Conservation (phyloP, 1,140 invertebrate species). For the Drosophila nasuta region DNA sequence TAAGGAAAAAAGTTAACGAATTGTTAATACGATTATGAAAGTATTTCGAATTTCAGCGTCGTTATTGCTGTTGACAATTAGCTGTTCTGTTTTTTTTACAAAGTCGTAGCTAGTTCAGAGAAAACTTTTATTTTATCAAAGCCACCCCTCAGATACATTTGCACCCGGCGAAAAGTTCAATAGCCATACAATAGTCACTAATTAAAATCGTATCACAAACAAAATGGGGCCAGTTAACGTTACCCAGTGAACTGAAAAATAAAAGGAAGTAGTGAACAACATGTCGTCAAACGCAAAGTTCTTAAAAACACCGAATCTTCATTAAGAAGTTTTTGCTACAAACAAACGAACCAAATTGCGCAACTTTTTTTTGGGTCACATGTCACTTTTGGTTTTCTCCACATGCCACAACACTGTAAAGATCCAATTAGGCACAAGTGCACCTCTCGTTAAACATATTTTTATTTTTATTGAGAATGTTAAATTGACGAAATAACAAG, state of each 20-base stretch:
- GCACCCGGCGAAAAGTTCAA: constrained; percentile 61
- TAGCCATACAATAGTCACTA: constrained; percentile 63
- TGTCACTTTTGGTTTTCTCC: constrained; percentile 36
- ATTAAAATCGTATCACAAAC: constrained; percentile 76
- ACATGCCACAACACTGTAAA: constrained; percentile 56
- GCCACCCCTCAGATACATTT: constrained; percentile 19
- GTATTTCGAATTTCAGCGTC: too few species aligned
- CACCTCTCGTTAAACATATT: constrained; percentile 49
- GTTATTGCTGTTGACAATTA: too few species aligned
- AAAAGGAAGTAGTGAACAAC: constrained; percentile 75
- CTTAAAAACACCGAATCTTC: constrained; percentile 76
- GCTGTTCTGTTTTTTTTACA: too few species aligned
- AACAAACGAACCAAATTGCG: constrained; percentile 48
- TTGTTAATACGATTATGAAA: neutral
- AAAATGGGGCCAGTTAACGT: constrained; percentile 49
- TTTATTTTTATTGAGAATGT: constrained; percentile 78
- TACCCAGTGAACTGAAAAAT: constrained; percentile 56
- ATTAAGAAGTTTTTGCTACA: constrained; percentile 74
- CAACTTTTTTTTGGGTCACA: constrained; percentile 66
- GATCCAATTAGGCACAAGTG: constrained; percentile 78
- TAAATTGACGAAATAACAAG: constrained; percentile 12
- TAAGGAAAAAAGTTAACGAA: constrained; percentile 12
- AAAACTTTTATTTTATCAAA: too few species aligned
- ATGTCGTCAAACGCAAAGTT: constrained; percentile 69
- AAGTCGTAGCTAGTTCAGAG: too few species aligned